Evolutionary conservation across 2,797 vertebrate species (phyloP).

Genomic region (Tenualosa thibaudeaui): DNA sequence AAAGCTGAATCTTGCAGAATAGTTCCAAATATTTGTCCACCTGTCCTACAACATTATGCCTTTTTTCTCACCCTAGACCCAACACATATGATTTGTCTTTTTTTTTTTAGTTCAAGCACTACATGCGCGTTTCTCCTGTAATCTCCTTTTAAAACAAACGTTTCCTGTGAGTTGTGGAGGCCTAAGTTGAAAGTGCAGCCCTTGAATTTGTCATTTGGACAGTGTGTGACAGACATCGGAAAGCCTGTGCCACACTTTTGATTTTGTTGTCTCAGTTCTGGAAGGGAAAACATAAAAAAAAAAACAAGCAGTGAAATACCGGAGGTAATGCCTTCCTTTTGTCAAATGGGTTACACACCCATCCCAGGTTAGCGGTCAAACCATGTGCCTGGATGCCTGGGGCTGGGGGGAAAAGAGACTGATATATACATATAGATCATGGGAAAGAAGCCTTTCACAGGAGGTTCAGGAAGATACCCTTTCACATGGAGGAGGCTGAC

Average conservation of each 20-base stretch:
- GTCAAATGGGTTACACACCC: conserved; percentile 48
- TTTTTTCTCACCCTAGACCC: not conserved
- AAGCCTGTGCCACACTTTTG: not conserved
- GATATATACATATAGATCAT: conserved; percentile 62
- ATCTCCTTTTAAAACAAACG: not conserved
- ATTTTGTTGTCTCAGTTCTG: not conserved
- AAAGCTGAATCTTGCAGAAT: not conserved
- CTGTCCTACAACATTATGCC: too few species aligned
- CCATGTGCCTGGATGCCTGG: conserved; percentile 51
- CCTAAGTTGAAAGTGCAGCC: not conserved
- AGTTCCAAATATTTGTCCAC: not conserved
- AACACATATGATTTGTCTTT: too few species aligned
- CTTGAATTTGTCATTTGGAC: conserved; percentile 7
- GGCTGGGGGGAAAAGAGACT: conserved; percentile 26
- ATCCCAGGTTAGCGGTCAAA: conserved; percentile 56
- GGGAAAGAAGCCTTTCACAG: conserved; percentile 57
- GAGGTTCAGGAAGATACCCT: conserved; percentile 53
- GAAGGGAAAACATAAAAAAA: not conserved
- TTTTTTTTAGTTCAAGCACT: not conserved
- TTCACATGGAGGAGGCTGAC: conserved; percentile 60
- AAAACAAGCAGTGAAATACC: conserved; percentile 1
- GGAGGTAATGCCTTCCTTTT: conserved; percentile 40
- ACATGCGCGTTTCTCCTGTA: not conserved
- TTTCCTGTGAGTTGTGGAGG: not conserved
- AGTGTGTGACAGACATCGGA: not conserved